Evolutionary conservation across 2,888 invertebrate species (phyloP).

Genomic region (Dicycla oo): DNA sequence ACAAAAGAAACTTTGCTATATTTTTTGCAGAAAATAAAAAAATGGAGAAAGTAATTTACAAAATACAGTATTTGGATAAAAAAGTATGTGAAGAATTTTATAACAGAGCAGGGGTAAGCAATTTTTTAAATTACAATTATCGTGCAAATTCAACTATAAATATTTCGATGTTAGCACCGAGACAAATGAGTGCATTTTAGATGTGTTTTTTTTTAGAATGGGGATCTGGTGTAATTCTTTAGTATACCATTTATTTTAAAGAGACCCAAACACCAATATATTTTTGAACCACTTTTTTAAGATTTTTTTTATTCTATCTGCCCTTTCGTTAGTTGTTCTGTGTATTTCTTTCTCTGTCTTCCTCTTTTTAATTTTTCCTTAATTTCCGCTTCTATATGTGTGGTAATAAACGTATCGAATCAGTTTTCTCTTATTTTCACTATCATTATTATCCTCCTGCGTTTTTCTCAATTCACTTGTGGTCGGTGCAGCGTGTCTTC

Average conservation of each 20-base stretch:
- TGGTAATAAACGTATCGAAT: neutral
- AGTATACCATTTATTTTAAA: neutral
- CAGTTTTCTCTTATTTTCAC: neutral
- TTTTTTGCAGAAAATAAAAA: conserved; percentile 71
- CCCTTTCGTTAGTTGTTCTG: neutral
- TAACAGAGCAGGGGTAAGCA: conserved; percentile 66
- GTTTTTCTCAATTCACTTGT: neutral
- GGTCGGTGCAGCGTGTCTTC: neutral
- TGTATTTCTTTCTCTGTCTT: neutral
- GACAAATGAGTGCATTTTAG: neutral
- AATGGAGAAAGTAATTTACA: conserved; percentile 67
- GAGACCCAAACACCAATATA: neutral
- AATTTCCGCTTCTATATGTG: neutral
- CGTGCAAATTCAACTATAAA: neutral
- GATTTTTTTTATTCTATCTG: no score
- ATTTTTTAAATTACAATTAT: neutral
- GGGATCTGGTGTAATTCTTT: neutral
- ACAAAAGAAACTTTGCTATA: neutral
- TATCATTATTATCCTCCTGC: neutral
- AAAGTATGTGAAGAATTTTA: conserved; percentile 66
- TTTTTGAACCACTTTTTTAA: neutral
- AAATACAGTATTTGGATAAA: conserved; percentile 55
- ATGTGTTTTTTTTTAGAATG: neutral
- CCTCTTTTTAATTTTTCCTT: neutral
- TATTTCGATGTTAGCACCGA: neutral